Evolutionary conservation across 2,113 vertebrate species (phyloP).

Genomic region (Paracanthobrama guichenoti): DNA sequence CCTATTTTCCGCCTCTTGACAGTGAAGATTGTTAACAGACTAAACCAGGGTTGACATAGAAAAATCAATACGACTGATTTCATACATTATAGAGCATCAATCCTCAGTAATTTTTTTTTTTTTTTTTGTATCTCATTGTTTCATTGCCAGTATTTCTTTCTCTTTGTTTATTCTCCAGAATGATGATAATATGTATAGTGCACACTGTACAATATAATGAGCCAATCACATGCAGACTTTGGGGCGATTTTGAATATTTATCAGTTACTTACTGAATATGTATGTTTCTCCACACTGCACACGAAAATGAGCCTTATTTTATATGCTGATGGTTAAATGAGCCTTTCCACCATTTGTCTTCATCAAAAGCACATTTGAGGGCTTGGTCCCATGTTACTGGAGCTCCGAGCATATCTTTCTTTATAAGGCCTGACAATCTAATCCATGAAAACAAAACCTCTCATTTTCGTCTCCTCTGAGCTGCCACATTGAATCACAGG

Average conservation of each 20-base stretch:
- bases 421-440: conserved; percentile 58
- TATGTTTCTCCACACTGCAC: conserved; percentile 45
- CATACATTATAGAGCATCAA: conserved; percentile 31
- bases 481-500: conserved; percentile 72
- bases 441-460: conserved; percentile 57
- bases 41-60: conserved; percentile 23
- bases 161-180: conserved; percentile 10
- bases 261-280: conserved; percentile 49
- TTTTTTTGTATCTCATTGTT: conserved; percentile 6
- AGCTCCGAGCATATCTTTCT: conserved; percentile 54
- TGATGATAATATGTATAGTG: conserved; percentile 19
- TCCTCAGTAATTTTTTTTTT: conserved; percentile 36
- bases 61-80: conserved; percentile 36
- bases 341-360: conserved; percentile 56
- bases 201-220: conserved; percentile 39
- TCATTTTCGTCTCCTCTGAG: conserved; percentile 59
- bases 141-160: neutral
- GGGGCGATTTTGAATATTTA: conserved; percentile 56
- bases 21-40: conserved; percentile 21
- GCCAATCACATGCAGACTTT: conserved; percentile 41
- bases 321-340: conserved; percentile 55
- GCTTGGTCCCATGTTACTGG: conserved; percentile 52
- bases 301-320: conserved; percentile 52
- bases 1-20: neutral
- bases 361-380: conserved; percentile 62